A percentile compares a stretch with the other conserved stretches of the same genome.
Evolutionary conservation across 2,888 invertebrate species (phyloP).

Genomic region (Ganaspis brasiliensis): DNA sequence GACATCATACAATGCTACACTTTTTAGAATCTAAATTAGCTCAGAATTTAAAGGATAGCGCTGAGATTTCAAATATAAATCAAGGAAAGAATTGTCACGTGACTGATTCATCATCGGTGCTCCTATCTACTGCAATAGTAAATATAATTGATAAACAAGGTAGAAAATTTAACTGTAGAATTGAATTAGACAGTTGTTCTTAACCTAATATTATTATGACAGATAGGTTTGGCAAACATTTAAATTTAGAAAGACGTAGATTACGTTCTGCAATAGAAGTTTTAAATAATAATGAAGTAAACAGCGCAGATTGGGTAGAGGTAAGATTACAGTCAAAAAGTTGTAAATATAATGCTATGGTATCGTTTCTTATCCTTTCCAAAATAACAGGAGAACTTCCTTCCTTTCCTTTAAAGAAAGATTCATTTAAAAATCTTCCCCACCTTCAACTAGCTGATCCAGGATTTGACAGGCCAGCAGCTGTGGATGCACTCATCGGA

Average conservation of each 20-base stretch:
- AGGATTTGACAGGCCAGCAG: too few relatives aligned
- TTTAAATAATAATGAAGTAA: background rate
- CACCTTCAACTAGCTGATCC: background rate
- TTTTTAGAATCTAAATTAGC: too few relatives aligned
- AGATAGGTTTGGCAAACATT: background rate
- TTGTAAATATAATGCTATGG: background rate
- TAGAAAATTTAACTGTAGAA: background rate
- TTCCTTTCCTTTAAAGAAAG: background rate
- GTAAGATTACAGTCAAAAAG: background rate
- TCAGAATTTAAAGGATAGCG: too few relatives aligned
- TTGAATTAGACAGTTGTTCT: background rate
- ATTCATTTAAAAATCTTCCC: background rate
- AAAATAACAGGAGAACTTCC: background rate
- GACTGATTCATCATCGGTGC: background rate
- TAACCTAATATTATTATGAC: background rate
- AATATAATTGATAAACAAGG: background rate
- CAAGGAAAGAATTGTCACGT: background rate
- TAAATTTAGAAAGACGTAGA: background rate
- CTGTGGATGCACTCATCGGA: too few relatives aligned
- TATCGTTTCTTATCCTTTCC: background rate
- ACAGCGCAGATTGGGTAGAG: background rate
- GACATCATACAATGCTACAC: too few relatives aligned
- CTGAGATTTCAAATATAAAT: constrained; percentile 43
- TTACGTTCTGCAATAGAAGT: background rate
- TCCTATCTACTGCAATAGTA: background rate